phyloP scores from a whole-genome alignment of 2,113 vertebrate genomes.

The Muntiacus reevesi region DNA sequence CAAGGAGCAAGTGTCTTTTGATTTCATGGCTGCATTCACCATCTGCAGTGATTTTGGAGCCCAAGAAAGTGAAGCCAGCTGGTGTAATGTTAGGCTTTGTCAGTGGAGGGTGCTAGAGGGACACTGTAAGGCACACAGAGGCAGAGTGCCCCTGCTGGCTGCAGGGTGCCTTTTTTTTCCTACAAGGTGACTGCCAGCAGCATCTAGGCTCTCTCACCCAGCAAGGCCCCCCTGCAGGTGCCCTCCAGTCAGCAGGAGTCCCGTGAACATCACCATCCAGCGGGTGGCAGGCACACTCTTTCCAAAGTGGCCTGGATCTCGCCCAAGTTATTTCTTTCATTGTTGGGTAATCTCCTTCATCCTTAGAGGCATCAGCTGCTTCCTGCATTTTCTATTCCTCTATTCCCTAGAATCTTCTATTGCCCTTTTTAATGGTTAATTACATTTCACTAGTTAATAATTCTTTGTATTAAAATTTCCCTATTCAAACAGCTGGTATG shows the following conservation, averaged over 20 bases:
- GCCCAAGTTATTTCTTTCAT: neutral
- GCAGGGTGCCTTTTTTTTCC: neutral
- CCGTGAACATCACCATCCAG: neutral
- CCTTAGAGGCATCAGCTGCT: neutral
- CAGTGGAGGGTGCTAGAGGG: neutral
- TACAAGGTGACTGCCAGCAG: accelerated
- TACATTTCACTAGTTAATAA: neutral
- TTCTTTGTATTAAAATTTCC: neutral
- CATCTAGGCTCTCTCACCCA: neutral
- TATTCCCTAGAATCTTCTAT: neutral
- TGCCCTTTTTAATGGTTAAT: neutral
- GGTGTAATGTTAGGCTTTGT: neutral
- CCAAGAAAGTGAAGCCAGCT: neutral
- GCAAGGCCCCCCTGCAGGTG: accelerated
- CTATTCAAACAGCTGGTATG: neutral
- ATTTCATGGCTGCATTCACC: neutral
- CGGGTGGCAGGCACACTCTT: neutral
- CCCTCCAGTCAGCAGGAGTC: neutral
- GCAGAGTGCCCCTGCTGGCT: too few relatives aligned
- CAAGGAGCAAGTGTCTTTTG: neutral
- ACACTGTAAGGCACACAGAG: neutral
- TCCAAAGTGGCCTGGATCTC: neutral
- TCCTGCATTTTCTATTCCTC: neutral
- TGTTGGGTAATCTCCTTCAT: neutral
- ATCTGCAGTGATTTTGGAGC: neutral